A percentile compares a stretch with the other conserved stretches of the same genome.
phyloP scores from a whole-genome alignment of 1,140 invertebrate genomes.

The Halictus rubicundus region DNA sequence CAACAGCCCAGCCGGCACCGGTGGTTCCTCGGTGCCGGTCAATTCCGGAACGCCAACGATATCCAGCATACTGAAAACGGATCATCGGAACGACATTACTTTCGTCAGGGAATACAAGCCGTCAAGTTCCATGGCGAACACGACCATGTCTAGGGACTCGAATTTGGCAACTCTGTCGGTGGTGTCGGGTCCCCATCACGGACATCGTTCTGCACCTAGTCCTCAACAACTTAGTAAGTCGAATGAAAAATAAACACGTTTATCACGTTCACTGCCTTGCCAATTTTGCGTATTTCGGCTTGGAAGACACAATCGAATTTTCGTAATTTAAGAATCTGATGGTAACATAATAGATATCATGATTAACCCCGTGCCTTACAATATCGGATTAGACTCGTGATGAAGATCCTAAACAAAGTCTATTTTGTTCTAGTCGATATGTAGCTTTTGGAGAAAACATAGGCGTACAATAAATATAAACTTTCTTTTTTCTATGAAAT shows the following conservation, averaged over 20 bases:
- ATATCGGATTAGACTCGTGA: too few relatives aligned
- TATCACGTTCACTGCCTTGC: neutral
- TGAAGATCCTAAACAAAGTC: too few relatives aligned
- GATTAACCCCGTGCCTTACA: too few relatives aligned
- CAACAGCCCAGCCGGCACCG: slow-evolving; percentile 75
- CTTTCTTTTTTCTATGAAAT: too few relatives aligned
- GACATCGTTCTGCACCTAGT: slow-evolving; percentile 74
- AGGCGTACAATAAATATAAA: too few relatives aligned
- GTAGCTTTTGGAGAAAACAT: too few relatives aligned
- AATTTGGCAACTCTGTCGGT: slow-evolving; percentile 86
- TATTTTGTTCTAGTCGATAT: too few relatives aligned
- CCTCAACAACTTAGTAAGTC: slow-evolving; percentile 76
- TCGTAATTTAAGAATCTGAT: too few relatives aligned
- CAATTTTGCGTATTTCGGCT: too few relatives aligned
- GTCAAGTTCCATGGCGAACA: slow-evolving; percentile 68
- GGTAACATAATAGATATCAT: too few relatives aligned
- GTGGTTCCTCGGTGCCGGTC: slow-evolving; percentile 68
- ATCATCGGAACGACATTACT: slow-evolving; percentile 80
- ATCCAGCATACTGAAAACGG: slow-evolving; percentile 84
- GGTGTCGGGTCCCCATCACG: slow-evolving; percentile 79
- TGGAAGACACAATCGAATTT: too few relatives aligned
- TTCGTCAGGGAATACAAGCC: slow-evolving; percentile 81
- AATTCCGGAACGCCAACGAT: slow-evolving; percentile 84
- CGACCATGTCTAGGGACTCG: slow-evolving; percentile 78
- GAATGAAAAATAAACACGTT: neutral